A percentile compares a stretch with the other conserved stretches of the same genome.
Conservation (phyloP, 2,888 invertebrate species). For the Acholoe squamosa region DNA sequence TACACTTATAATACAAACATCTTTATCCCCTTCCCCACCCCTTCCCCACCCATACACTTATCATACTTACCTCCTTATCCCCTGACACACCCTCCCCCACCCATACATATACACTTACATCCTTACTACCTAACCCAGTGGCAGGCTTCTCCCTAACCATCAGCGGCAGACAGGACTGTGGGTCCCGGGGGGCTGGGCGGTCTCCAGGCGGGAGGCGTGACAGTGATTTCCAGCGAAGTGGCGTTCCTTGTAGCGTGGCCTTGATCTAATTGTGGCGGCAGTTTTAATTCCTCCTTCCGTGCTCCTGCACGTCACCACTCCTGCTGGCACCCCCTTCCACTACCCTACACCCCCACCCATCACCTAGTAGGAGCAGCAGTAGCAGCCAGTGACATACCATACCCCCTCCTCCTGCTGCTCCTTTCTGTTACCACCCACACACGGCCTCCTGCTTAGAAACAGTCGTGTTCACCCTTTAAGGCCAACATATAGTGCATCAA, state of each 20-base stretch:
- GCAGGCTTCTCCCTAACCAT: background rate
- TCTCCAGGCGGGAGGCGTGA: background rate
- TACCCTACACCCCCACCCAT: background rate
- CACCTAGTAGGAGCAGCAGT: background rate
- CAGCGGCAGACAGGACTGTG: background rate
- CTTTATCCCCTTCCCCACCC: background rate
- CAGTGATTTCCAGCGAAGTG: conserved; percentile 28
- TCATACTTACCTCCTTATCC: no score
- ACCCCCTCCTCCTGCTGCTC: background rate
- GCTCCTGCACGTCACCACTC: conserved; percentile 33
- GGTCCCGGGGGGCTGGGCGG: background rate
- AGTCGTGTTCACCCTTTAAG: no score
- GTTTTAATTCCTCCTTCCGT: conserved; percentile 39
- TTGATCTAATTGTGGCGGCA: conserved; percentile 39
- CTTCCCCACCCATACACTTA: background rate
- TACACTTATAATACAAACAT: background rate
- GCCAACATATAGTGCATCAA: no score
- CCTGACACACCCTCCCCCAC: background rate
- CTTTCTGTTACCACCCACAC: background rate
- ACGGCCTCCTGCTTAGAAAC: no score
- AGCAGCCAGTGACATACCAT: no score
- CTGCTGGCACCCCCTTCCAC: background rate
- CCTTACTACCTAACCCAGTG: background rate
- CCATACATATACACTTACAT: background rate
- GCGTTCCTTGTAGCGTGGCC: conserved; percentile 54